Percentiles rank a stretch among this genome's conserved stretches.
Evolutionary conservation across 2,113 vertebrate genomes (phyloP).

Genomic region (Tenrec ecaudatus): DNA sequence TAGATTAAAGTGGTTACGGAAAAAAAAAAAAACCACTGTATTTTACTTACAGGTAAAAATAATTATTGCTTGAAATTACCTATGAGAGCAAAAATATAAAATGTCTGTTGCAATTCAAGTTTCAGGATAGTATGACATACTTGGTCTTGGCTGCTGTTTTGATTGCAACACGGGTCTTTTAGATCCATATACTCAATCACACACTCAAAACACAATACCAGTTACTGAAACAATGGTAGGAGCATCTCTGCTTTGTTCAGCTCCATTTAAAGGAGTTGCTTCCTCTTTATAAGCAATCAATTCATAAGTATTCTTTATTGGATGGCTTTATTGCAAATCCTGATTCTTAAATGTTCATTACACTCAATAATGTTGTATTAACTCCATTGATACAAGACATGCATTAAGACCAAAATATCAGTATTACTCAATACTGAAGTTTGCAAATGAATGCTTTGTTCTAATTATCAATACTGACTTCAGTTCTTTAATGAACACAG

Average conservation of each 20-base stretch:
- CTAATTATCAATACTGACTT: too few species aligned
- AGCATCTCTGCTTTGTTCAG: not conserved
- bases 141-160: not conserved
- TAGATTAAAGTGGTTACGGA: too few species aligned
- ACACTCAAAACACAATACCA: not conserved
- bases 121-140: not conserved
- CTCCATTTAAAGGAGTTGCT: not conserved
- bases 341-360: not conserved
- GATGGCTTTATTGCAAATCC: not conserved
- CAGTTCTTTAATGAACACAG: too few species aligned
- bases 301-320: too few species aligned
- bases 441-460: too few species aligned
- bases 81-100: not conserved
- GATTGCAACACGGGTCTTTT: too few species aligned
- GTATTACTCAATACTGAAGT: too few species aligned
- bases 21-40: not conserved
- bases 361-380: too few species aligned
- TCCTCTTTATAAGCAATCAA: not conserved
- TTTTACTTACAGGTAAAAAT: not conserved
- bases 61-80: not conserved
- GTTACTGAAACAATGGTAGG: not conserved
- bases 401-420: too few species aligned
- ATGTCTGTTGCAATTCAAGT: not conserved
- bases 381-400: too few species aligned
- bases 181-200: not conserved